Evolutionary conservation across 2,888 invertebrate genomes (phyloP).

Genomic region (Falcaria lacertinaria): DNA sequence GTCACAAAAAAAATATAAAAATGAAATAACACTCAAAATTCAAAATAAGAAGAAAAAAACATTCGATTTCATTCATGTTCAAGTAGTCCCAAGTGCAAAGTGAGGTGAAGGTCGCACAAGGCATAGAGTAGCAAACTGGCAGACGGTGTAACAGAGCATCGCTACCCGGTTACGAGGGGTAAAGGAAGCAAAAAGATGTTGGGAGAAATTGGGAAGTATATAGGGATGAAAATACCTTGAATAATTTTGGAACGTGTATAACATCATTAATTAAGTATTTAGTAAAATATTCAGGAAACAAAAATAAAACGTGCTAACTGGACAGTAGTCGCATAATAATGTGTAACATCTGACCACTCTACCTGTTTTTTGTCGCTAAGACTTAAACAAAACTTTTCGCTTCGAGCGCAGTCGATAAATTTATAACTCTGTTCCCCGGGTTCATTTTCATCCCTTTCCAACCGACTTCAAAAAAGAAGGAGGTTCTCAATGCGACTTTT

Average conservation of each 20-base stretch:
- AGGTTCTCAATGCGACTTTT: too few relatives aligned
- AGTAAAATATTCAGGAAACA: too few relatives aligned
- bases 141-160: slow-evolving; percentile 29
- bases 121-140: slow-evolving; percentile 31
- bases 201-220: slow-evolving; percentile 32
- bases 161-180: slow-evolving; percentile 62
- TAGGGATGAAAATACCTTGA: slow-evolving; percentile 35
- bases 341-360: too few relatives aligned
- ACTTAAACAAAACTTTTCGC: too few relatives aligned
- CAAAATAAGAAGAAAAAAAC: neutral
- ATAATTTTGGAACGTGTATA: neutral
- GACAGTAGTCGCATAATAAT: too few relatives aligned
- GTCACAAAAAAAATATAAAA: neutral
- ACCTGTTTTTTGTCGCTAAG: too few relatives aligned
- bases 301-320: too few relatives aligned
- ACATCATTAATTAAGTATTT: too few relatives aligned
- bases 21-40: neutral
- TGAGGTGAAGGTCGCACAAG: slow-evolving; percentile 61
- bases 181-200: slow-evolving; percentile 45
- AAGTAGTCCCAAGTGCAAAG: neutral
- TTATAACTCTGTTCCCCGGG: too few relatives aligned
- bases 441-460: too few relatives aligned
- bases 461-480: too few relatives aligned
- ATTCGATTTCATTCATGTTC: neutral
- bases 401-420: too few relatives aligned